Conservation (phyloP, 2,888 invertebrate species). For the Druceiella hillmani region DNA sequence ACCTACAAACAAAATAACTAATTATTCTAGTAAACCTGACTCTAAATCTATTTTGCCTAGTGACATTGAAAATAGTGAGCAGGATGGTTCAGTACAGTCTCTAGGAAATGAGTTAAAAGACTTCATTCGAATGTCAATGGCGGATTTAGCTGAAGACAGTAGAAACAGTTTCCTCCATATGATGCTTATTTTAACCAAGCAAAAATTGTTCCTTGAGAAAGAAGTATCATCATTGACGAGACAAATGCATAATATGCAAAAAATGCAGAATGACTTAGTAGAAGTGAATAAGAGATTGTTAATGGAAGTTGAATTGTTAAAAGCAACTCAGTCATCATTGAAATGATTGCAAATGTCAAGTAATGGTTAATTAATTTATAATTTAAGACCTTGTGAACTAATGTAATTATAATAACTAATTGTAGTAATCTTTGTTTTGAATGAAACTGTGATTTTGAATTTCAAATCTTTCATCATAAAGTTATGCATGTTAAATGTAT, state of each 20-base stretch:
- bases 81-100: too few species aligned
- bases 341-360: background rate
- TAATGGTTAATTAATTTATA: too few species aligned
- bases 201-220: slow-evolving; percentile 43
- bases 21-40: too few species aligned
- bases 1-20: too few species aligned
- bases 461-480: too few species aligned
- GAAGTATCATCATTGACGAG: slow-evolving; percentile 35
- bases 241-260: slow-evolving; percentile 35
- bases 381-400: too few species aligned
- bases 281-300: slow-evolving; percentile 48
- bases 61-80: too few species aligned
- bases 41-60: too few species aligned
- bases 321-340: slow-evolving; percentile 20
- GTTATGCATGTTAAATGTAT: too few species aligned
- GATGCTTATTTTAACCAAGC: slow-evolving; percentile 48
- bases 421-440: too few species aligned
- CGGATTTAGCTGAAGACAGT: slow-evolving; percentile 42
- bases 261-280: slow-evolving; percentile 39
- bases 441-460: too few species aligned
- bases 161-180: slow-evolving; percentile 42
- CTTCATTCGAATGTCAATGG: slow-evolving; percentile 36
- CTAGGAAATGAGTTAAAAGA: slow-evolving; percentile 46
- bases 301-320: slow-evolving; percentile 44
- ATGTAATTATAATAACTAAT: too few species aligned